These are phyloP conservation scores for Desoria tigrina DNA, from an alignment of 2,888 invertebrate species.

Conservation along the genomic window DNA sequence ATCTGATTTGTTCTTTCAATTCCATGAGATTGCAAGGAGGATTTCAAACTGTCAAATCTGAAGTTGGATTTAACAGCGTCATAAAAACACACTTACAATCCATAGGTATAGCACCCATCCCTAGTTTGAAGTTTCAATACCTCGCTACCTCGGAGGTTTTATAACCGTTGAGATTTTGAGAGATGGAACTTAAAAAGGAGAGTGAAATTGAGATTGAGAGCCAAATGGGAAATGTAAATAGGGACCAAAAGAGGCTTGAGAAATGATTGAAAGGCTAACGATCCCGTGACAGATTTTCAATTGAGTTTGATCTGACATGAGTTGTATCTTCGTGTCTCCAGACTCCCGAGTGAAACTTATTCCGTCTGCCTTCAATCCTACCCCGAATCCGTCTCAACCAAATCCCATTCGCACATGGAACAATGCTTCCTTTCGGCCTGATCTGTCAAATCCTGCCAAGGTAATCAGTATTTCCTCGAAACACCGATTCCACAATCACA, in stretches of 20 bases:
- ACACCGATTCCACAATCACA: no score
- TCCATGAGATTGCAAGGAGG: no score
- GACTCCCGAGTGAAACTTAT: neutral
- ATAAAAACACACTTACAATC: no score
- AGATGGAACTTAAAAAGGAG: slow-evolving; percentile 20
- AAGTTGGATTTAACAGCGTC: no score
- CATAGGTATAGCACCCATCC: no score
- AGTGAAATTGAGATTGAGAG: slow-evolving; percentile 42
- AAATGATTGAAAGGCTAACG: slow-evolving; percentile 53
- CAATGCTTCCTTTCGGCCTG: slow-evolving; percentile 9
- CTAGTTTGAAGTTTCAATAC: no score
- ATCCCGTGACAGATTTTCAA: slow-evolving; percentile 52
- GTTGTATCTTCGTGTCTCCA: slow-evolving; percentile 5
- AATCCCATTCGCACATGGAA: neutral
- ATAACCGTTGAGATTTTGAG: no score
- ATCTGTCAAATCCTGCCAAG: slow-evolving; percentile 19
- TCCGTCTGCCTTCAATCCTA: neutral
- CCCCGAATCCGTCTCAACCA: neutral
- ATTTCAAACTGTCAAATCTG: no score
- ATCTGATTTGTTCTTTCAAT: no score
- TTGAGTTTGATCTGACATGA: slow-evolving; percentile 33
- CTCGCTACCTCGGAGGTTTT: no score
- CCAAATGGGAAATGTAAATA: slow-evolving; percentile 48
- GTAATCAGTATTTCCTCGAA: neutral
- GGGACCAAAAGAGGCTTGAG: slow-evolving; percentile 36